Evolutionary conservation across 2,113 vertebrate species (phyloP).

Genomic region (Helogale parvula): DNA sequence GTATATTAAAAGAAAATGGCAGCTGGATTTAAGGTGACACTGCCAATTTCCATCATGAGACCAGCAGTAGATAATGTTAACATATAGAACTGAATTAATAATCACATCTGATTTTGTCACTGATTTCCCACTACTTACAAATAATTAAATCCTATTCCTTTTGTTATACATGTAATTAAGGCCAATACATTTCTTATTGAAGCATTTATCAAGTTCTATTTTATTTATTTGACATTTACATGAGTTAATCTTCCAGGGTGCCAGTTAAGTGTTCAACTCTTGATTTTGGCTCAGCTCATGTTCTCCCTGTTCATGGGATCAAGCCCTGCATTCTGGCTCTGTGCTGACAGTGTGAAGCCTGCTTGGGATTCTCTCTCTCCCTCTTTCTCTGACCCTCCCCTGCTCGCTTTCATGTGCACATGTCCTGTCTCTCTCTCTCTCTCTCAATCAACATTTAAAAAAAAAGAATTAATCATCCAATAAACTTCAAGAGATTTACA

Average conservation of each 20-base stretch:
- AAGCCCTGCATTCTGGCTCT: too few relatives aligned
- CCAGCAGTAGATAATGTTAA: neutral
- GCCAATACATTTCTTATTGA: slow-evolving; percentile 29
- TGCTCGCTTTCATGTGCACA: too few relatives aligned
- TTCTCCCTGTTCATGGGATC: too few relatives aligned
- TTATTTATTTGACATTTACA: slow-evolving; percentile 55
- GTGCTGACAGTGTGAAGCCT: too few relatives aligned
- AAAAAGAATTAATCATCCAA: neutral
- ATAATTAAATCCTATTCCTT: slow-evolving; percentile 29
- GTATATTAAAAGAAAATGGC: neutral
- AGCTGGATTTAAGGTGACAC: neutral
- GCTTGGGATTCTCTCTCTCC: too few relatives aligned
- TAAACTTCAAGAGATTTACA: neutral
- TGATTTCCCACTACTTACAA: slow-evolving; percentile 13
- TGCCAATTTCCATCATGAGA: neutral
- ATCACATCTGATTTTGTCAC: neutral
- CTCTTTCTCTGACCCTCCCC: too few relatives aligned
- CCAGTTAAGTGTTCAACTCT: too few relatives aligned
- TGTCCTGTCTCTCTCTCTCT: too few relatives aligned
- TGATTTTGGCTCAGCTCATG: too few relatives aligned
- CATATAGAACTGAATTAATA: slow-evolving; percentile 21
- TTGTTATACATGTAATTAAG: slow-evolving; percentile 41
- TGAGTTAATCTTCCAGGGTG: neutral
- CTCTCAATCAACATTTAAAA: too few relatives aligned
- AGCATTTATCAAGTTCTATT: slow-evolving; percentile 12